A percentile compares a stretch with the other conserved stretches of the same genome.
phyloP scores from a whole-genome alignment of 2,888 invertebrate species.

The Parelbella ahira region DNA sequence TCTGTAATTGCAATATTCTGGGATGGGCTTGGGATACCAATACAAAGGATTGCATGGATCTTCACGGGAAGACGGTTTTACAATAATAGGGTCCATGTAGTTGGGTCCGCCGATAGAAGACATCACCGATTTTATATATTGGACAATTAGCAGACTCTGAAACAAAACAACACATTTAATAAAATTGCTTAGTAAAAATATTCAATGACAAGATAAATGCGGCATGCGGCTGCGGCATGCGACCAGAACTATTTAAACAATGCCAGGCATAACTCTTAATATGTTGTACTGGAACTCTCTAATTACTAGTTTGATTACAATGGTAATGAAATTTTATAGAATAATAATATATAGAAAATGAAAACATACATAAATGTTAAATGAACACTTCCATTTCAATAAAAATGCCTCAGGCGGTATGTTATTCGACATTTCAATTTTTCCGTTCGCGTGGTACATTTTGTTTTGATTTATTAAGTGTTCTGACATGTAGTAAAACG shows the following conservation, averaged over 20 bases:
- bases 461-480: slow-evolving; percentile 19
- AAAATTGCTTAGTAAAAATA: too few species aligned
- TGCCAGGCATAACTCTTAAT: too few species aligned
- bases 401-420: too few species aligned
- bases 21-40: slow-evolving; percentile 52
- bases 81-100: slow-evolving; percentile 41
- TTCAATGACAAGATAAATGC: too few species aligned
- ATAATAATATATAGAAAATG: too few species aligned
- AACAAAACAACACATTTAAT: slow-evolving; percentile 28
- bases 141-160: slow-evolving; percentile 36
- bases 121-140: slow-evolving; percentile 29
- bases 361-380: too few species aligned
- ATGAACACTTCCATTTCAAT: too few species aligned
- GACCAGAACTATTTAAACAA: too few species aligned
- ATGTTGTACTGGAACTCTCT: too few species aligned
- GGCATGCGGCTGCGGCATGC: too few species aligned
- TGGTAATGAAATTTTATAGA: too few species aligned
- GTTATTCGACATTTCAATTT: slow-evolving; percentile 5
- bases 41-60: slow-evolving; percentile 62
- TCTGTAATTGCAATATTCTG: slow-evolving; percentile 37
- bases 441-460: slow-evolving; percentile 4
- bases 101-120: slow-evolving; percentile 47
- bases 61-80: slow-evolving; percentile 30
- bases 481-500: slow-evolving; percentile 7
- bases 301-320: too few species aligned